Evolutionary conservation across 2,113 vertebrate genomes (phyloP), one percentile per base, ranked within the genome.

Genomic region (Podarcis cretensis): DNA sequence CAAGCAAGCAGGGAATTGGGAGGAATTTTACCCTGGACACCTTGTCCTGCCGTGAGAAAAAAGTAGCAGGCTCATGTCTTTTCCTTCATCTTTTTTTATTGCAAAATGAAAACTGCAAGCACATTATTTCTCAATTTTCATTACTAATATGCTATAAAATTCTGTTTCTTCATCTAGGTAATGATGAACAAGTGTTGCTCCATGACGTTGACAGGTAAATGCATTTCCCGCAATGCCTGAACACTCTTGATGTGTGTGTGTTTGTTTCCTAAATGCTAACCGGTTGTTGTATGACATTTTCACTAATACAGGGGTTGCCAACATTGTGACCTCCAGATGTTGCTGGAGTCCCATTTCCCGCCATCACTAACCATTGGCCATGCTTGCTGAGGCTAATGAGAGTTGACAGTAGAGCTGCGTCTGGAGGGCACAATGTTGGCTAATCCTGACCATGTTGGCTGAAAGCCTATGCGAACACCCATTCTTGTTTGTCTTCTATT

Each of bases 121-220:
- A 1, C 27, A 54, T 8, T 43, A 69, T 10, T 82, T 35, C 27
- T 84, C 48, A 71, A n/a, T 82, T 89, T 84, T 90, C 86, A 86
- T 25, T 5, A 23, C 77, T 91, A 74, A n/a, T 74, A 32, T 25
- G 10, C 35, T 89, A 1, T 84, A 92, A 92, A 95, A 25, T 89
- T 83, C 94, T 88, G 5, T 96, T 93, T 96, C 92, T 86, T 81
- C 94, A 95, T 95, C 18, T 90, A 99, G 99, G 99, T 93, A 99
- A 99, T 84, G 99, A 99, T 94, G 99, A 99, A 66, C 99, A 99
- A 96, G 99, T 99, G 96, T 98, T 99, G 95, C 98, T 99, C 89
- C 99, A 99, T 89, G 99, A 99, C 83, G 98, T 99, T 87, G 98
- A 99, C 96, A 98, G 98, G 98, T 99, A 95, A 95, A 95, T 97